Evolutionary conservation across 2,113 vertebrate species (phyloP), one percentile per base, ranked within the genome.

Genomic region (Hylia prasina): DNA sequence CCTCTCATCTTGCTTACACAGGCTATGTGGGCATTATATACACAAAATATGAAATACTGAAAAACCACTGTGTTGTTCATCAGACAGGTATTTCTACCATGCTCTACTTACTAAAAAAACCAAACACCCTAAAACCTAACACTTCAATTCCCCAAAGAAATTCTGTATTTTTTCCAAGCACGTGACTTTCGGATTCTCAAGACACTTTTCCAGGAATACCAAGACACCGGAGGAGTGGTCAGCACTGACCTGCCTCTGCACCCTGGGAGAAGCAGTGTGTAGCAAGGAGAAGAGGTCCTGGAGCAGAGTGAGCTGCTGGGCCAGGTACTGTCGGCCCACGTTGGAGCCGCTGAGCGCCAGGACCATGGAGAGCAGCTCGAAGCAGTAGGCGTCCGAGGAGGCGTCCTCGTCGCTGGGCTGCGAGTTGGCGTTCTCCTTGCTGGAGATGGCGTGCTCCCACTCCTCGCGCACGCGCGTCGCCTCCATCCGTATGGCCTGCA

Each of bases 371-470:
- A 99, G 98, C 82, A 99, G 98, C 97, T 99, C 99, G 60, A 99
- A 99, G 97, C 99, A 99, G 87, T 99, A 99, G 7, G 99, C 99
- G 3, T 99, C 99, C 0, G 99, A 99, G 44, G 99, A 98, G 13
- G 99, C 99, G 4, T 99, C 99, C 65, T 99, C 99, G 13, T 99
- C 99, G 3, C 84, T 99, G 48, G 99, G 99, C 97, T 99, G 99
- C 0, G 99, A 99, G 97, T 99, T 99, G 77, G 99, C 99, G 3
- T 99, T 99, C 97, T 99, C 99, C 66, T 99, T 99, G 98, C 99
- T 99, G 81, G 99, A 99, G 91, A 99, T 99, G 91, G 99, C 99
- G 20, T 99, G 99, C 51, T 99, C 99, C 99, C 99, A 99, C 78
- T 99, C 99, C 84, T 99, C 99, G 16, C 99, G 98, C 27, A 99